phyloP scores from a whole-genome alignment of 2,113 vertebrate genomes.

The Oreochromis aureus region DNA sequence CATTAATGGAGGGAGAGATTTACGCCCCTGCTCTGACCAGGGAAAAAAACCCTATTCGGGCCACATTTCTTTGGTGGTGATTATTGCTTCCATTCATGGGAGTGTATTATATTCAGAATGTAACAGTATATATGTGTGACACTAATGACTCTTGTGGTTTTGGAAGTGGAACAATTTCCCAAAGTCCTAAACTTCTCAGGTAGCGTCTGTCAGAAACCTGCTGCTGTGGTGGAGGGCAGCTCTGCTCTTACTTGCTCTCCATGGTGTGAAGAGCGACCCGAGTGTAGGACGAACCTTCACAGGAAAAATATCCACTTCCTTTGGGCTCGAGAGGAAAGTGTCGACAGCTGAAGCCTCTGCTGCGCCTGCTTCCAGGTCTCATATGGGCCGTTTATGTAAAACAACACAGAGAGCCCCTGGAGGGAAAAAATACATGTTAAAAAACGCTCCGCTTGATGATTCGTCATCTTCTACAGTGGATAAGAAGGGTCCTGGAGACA shows the following conservation, averaged over 20 bases:
- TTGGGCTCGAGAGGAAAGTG: conserved; percentile 10
- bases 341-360: not conserved
- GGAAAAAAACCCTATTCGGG: conserved; percentile 44
- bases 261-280: not conserved
- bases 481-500: not conserved
- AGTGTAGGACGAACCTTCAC: not conserved
- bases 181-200: conserved; percentile 40
- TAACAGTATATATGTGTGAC: conserved; percentile 20
- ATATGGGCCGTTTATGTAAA: not conserved
- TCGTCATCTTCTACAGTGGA: conserved; percentile 10
- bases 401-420: not conserved
- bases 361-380: not conserved
- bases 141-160: conserved; percentile 74
- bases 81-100: conserved; percentile 77
- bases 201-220: conserved; percentile 16
- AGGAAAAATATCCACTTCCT: conserved; percentile 47
- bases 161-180: conserved; percentile 59
- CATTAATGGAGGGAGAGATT: conserved; percentile 79
- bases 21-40: conserved; percentile 63
- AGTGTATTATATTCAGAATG: conserved; percentile 41
- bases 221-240: not conserved
- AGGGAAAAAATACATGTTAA: not conserved
- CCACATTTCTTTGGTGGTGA: conserved; percentile 74
- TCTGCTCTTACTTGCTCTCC: conserved; percentile 1
- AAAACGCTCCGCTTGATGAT: not conserved